These are phyloP conservation scores for Malurus melanocephalus DNA, from an alignment of 2,113 vertebrate genomes.

Conservation along the genomic window DNA sequence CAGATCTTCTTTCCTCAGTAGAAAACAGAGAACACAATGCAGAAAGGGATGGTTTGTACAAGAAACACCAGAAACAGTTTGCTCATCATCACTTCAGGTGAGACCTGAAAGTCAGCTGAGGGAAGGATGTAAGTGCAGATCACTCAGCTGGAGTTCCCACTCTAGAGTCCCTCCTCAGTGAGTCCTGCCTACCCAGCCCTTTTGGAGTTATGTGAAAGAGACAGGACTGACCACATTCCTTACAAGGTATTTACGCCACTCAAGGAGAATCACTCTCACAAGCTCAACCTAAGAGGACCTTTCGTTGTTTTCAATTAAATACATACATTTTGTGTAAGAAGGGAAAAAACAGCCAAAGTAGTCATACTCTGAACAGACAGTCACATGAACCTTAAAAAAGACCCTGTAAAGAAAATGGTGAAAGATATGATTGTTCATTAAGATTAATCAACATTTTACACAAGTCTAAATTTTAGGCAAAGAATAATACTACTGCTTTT, in stretches of 20 bases:
- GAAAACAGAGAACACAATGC: neutral
- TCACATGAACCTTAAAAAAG: neutral
- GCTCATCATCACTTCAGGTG: neutral
- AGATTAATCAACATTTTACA: neutral
- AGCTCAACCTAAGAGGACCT: neutral
- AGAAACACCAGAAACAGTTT: neutral
- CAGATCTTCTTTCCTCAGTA: neutral
- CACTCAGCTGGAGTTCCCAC: neutral
- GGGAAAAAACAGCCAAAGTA: neutral
- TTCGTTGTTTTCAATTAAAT: neutral
- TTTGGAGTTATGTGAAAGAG: neutral
- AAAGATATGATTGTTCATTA: neutral
- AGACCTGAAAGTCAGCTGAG: neutral
- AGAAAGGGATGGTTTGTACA: neutral
- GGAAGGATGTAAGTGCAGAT: neutral
- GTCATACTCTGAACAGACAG: neutral
- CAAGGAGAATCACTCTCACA: neutral
- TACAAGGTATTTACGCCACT: neutral
- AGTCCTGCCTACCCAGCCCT: neutral
- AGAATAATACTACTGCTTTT: neutral
- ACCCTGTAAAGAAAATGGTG: neutral
- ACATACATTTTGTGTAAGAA: neutral
- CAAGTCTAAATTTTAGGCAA: neutral
- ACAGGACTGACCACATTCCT: conserved; percentile 45
- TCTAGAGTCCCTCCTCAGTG: neutral